These are phyloP conservation scores for Carettochelys insculpta DNA, from an alignment of 2,113 vertebrate species.

Conservation along the genomic window DNA sequence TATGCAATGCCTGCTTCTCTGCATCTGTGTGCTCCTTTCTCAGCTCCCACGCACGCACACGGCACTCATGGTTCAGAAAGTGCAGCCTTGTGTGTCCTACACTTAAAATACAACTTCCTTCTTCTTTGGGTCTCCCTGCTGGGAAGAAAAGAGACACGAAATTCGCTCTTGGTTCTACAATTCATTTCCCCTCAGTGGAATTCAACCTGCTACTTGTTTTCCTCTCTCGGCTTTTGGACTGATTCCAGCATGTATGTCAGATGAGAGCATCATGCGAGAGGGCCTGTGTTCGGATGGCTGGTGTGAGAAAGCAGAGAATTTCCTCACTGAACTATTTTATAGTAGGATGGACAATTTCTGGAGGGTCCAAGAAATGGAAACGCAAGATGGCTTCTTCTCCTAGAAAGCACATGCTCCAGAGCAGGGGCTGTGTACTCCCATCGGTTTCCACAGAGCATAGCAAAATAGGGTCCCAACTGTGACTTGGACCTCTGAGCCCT, in stretches of 20 bases:
- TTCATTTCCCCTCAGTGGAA: not conserved
- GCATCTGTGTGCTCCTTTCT: not conserved
- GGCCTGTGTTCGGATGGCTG: not conserved
- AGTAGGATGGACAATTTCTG: not conserved
- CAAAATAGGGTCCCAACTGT: not conserved
- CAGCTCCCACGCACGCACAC: not conserved
- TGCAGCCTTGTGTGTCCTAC: not conserved
- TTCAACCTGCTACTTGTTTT: accelerated
- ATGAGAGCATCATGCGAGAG: not conserved
- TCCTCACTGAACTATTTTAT: not conserved
- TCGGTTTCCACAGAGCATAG: not conserved
- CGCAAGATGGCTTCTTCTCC: not conserved
- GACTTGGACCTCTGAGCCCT: not conserved
- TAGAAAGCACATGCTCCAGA: not conserved
- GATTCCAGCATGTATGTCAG: accelerated
- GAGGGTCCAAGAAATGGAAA: not conserved
- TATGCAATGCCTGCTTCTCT: not conserved
- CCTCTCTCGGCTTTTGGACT: not conserved
- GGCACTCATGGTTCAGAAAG: not conserved
- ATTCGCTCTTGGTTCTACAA: not conserved
- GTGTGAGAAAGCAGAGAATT: not conserved
- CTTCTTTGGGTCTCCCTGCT: not conserved
- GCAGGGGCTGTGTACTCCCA: not conserved
- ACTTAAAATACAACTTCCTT: not conserved
- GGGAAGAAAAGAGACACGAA: not conserved